A percentile compares a stretch with the other conserved stretches of the same genome.
phyloP scores from a whole-genome alignment of 2,888 invertebrate species.

The Tipula vernalis region DNA sequence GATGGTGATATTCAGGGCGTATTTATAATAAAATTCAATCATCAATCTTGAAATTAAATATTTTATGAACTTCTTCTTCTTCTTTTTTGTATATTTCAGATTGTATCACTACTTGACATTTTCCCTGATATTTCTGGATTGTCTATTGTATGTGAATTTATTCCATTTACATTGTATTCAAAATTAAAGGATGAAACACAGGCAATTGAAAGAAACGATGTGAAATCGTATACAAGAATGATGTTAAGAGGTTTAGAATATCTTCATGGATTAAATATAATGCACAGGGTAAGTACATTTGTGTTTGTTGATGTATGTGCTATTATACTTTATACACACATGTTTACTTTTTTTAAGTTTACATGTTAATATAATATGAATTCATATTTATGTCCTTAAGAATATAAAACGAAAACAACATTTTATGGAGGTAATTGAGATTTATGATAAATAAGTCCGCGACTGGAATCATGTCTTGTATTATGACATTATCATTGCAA shows the following conservation, averaged over 20 bases:
- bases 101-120: constrained; percentile 76
- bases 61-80: constrained; percentile 12
- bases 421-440: not conserved
- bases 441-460: not conserved
- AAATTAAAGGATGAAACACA: constrained; percentile 56
- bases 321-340: not conserved
- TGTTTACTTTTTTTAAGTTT: not conserved
- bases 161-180: constrained; percentile 79
- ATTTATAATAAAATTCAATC: constrained; percentile 6
- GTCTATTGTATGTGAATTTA: constrained; percentile 83
- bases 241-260: constrained; percentile 77
- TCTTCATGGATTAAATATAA: constrained; percentile 77
- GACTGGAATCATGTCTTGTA: not conserved
- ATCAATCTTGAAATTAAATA: not conserved
- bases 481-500: no score
- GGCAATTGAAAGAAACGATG: constrained; percentile 57
- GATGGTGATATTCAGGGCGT: not conserved
- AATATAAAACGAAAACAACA: not conserved
- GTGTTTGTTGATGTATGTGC: not conserved
- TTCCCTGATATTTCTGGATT: constrained; percentile 82
- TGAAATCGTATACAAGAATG: constrained; percentile 82
- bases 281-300: constrained; percentile 66
- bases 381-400: not conserved
- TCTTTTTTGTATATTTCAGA: constrained; percentile 40
- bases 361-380: not conserved